These are phyloP conservation scores for Panopea generosa DNA, from an alignment of 2,888 invertebrate species.

Conservation along the genomic window DNA sequence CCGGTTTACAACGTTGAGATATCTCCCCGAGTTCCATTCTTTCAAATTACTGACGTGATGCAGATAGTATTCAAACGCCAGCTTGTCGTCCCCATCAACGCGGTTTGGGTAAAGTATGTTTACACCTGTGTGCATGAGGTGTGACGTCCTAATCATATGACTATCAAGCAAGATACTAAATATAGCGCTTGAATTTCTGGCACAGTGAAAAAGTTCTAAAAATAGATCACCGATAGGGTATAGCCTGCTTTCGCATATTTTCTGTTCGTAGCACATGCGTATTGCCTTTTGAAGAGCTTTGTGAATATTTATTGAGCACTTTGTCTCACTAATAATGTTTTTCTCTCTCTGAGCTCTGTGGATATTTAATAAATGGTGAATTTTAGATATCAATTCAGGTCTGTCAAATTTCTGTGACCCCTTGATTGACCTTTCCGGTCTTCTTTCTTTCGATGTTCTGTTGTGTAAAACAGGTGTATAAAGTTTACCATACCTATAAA, in stretches of 20 bases:
- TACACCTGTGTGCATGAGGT: conserved; percentile 38
- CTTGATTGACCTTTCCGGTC: conserved; percentile 11
- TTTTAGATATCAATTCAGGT: conserved; percentile 56
- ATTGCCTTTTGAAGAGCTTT: conserved; percentile 52
- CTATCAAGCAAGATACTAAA: conserved; percentile 64
- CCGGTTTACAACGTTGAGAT: conserved; percentile 49
- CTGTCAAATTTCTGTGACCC: conserved; percentile 37
- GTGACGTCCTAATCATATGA: conserved; percentile 42
- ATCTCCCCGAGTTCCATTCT: neutral
- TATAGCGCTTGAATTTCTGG: conserved; percentile 63
- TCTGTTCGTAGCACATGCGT: conserved; percentile 60
- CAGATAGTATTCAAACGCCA: conserved; percentile 66
- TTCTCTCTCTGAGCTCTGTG: conserved; percentile 36
- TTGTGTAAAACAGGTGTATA: conserved; percentile 33
- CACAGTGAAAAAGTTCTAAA: conserved; percentile 64
- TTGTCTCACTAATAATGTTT: conserved; percentile 6
- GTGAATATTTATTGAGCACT: conserved; percentile 36
- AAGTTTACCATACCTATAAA: conserved; percentile 40
- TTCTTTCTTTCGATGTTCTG: neutral
- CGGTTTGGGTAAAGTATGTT: conserved; percentile 60
- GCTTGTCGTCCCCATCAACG: conserved; percentile 20
- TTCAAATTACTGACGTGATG: conserved; percentile 37
- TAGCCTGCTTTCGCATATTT: conserved; percentile 56
- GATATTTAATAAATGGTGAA: conserved; percentile 47
- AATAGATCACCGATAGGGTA: conserved; percentile 62